Percentiles rank a stretch among this genome's conserved stretches.
phyloP scores from a whole-genome alignment of 2,797 vertebrate species.

The Eulemur coronatus region DNA sequence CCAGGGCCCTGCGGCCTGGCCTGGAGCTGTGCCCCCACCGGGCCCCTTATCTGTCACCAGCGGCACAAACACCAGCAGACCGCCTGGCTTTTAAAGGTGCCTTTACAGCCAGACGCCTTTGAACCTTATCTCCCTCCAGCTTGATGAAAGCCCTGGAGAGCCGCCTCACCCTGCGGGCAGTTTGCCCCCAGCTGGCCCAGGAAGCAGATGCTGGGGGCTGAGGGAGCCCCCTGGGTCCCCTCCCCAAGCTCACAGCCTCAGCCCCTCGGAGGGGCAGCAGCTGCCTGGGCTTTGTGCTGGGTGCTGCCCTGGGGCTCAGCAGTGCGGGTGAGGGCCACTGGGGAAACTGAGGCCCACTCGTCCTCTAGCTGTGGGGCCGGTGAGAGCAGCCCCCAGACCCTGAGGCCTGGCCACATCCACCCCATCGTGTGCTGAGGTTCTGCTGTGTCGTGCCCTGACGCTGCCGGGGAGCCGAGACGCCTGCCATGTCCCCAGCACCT shows the following conservation, averaged over 20 bases:
- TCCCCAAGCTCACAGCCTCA: neutral
- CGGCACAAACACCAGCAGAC: constrained; percentile 94
- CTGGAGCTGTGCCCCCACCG: constrained; percentile 74
- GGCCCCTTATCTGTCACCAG: constrained; percentile 85
- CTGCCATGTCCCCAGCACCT: neutral
- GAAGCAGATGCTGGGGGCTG: neutral
- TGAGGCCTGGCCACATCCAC: rapidly evolving
- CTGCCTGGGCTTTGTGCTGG: neutral
- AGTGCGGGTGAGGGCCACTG: neutral
- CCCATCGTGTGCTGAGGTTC: rapidly evolving
- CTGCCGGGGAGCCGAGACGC: rapidly evolving
- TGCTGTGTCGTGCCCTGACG: rapidly evolving
- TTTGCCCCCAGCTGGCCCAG: neutral
- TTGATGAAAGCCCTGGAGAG: constrained; percentile 72
- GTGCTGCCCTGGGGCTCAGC: neutral
- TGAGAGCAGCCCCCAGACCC: neutral
- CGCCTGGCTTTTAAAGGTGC: constrained; percentile 89
- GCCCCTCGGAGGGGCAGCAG: neutral
- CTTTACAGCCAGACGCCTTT: constrained; percentile 91
- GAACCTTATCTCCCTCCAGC: constrained; percentile 91
- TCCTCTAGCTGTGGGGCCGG: rapidly evolving
- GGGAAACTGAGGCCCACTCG: too few relatives aligned
- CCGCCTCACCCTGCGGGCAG: neutral
- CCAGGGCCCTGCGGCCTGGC: constrained; percentile 62
- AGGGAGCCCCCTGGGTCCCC: neutral